phyloP scores from a whole-genome alignment of 2,797 vertebrate species.

The Clarias platycephalus region DNA sequence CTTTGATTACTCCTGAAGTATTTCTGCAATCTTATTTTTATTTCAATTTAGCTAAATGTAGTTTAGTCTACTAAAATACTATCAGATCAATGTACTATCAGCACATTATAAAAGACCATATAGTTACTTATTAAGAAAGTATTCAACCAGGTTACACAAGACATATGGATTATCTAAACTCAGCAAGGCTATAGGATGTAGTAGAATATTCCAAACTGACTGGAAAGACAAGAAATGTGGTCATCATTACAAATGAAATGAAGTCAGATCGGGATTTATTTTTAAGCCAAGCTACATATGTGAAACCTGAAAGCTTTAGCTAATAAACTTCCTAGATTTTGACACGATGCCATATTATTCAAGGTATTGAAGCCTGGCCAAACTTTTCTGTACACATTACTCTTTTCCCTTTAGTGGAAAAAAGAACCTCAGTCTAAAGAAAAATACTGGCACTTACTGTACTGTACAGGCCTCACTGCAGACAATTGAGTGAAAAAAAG shows the following conservation, averaged over 20 bases:
- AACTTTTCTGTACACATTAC: constrained; percentile 33
- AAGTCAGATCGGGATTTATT: not conserved
- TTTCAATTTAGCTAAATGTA: not conserved
- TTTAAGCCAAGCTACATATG: not conserved
- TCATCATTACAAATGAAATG: constrained; percentile 3
- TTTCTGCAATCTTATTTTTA: not conserved
- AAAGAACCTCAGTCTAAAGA: constrained; percentile 50
- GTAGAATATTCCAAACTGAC: constrained; percentile 26
- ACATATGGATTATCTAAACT: not conserved
- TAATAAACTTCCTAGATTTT: constrained; percentile 15
- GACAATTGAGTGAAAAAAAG: constrained; percentile 33
- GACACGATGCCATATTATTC: constrained; percentile 40
- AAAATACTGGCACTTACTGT: constrained; percentile 19
- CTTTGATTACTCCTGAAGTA: not conserved
- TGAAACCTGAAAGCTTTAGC: not conserved
- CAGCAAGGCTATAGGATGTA: not conserved
- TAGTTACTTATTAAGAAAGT: not conserved
- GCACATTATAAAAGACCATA: not conserved
- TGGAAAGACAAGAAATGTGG: constrained; percentile 25
- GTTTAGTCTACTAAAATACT: not conserved
- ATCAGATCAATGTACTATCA: not conserved
- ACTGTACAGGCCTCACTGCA: constrained; percentile 26
- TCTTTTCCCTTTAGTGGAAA: constrained; percentile 50
- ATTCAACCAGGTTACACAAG: not conserved
- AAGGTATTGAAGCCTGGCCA: constrained; percentile 37